Evolutionary conservation across 2,113 vertebrate genomes (phyloP).

Genomic region (Cavia porcellus): DNA sequence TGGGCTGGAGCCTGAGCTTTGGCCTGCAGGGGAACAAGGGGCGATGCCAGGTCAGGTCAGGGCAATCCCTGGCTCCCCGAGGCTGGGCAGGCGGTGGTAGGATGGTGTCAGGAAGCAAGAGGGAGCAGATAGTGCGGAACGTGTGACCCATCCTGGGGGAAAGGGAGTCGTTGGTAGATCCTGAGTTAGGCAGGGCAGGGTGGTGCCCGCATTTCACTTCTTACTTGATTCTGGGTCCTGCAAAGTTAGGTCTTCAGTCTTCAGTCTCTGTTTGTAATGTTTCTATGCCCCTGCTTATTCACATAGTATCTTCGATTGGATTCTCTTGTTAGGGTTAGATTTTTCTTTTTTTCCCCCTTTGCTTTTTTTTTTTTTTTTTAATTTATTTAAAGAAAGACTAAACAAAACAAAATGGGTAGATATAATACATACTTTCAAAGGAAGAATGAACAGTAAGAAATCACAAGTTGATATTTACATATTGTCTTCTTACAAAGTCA

Average conservation of each 20-base stretch:
- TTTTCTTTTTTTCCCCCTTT: too few species aligned
- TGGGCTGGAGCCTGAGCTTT: neutral
- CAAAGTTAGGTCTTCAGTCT: neutral
- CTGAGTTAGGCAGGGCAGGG: neutral
- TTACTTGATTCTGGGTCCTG: neutral
- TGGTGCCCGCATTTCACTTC: neutral
- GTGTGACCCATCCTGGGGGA: neutral
- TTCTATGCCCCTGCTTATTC: neutral
- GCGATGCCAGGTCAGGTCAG: too few species aligned
- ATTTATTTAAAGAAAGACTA: too few species aligned
- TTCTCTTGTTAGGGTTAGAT: neutral
- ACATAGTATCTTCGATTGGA: neutral
- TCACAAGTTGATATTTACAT: too few species aligned
- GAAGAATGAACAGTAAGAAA: too few species aligned
- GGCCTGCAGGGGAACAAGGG: too few species aligned
- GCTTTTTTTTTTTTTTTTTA: too few species aligned
- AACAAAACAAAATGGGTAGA: too few species aligned
- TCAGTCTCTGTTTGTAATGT: neutral
- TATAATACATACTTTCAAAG: too few species aligned
- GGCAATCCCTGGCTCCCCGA: neutral
- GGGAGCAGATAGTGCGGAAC: neutral
- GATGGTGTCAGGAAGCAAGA: neutral
- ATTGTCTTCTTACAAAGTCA: too few species aligned
- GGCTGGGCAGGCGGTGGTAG: neutral
- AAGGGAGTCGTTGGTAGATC: neutral